Conservation (phyloP, 1,140 invertebrate genomes). For the Drosophila mauritiana region DNA sequence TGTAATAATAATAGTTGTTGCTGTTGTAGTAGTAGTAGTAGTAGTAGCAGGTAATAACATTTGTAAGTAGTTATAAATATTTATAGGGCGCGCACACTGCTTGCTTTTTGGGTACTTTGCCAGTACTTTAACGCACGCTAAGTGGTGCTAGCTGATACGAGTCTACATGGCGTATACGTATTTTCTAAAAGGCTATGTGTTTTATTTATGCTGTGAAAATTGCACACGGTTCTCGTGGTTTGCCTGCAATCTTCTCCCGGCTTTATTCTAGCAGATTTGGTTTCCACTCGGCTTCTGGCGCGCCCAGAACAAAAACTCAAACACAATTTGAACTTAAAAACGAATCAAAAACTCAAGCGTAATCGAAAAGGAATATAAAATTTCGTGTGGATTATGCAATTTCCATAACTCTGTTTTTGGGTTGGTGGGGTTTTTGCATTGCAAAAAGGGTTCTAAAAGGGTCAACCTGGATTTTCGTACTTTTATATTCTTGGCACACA, state of each 20-base stretch:
- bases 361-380: slow-evolving; percentile 20
- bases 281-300: slow-evolving; percentile 87
- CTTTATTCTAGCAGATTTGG: slow-evolving; percentile 86
- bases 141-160: slow-evolving; percentile 24
- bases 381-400: slow-evolving; percentile 42
- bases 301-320: slow-evolving; percentile 54
- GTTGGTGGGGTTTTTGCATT: slow-evolving; percentile 6
- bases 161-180: slow-evolving; percentile 49
- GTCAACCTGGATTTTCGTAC: slow-evolving; percentile 18
- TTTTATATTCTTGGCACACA: slow-evolving; percentile 43
- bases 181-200: slow-evolving; percentile 41
- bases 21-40: slow-evolving; percentile 9
- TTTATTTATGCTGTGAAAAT: slow-evolving; percentile 63
- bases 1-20: slow-evolving; percentile 48
- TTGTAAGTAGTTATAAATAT: slow-evolving; percentile 67
- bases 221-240: slow-evolving; percentile 69
- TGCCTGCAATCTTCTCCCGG: slow-evolving; percentile 66
- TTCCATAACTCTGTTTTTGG: slow-evolving; percentile 26
- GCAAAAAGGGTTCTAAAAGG: slow-evolving; percentile 26
- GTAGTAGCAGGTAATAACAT: slow-evolving; percentile 56
- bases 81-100: slow-evolving; percentile 44
- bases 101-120: slow-evolving; percentile 64
- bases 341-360: slow-evolving; percentile 32
- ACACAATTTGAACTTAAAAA: slow-evolving; percentile 26
- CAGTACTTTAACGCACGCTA: slow-evolving; percentile 62